phyloP scores from a whole-genome alignment of 2,113 vertebrate species.

The Zosterops lateralis region DNA sequence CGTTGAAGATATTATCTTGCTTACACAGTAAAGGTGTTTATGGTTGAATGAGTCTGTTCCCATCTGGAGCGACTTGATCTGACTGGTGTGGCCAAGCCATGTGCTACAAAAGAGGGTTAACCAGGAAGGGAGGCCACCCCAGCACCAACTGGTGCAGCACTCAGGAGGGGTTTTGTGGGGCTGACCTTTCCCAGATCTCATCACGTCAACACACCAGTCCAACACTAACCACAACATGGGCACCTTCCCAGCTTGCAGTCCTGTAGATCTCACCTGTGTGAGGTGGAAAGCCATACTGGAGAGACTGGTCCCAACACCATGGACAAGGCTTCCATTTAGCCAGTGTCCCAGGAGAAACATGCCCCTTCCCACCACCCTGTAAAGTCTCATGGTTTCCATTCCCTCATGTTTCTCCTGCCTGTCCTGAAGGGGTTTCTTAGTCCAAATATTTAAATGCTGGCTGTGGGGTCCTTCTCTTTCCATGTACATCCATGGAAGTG shows the following conservation, averaged over 20 bases:
- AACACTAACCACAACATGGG: not conserved
- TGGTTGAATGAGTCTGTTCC: not conserved
- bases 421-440: not conserved
- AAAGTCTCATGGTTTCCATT: not conserved
- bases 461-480: not conserved
- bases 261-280: not conserved
- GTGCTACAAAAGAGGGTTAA: not conserved
- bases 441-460: not conserved
- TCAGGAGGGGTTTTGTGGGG: not conserved
- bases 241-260: not conserved
- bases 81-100: not conserved
- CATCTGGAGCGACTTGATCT: not conserved
- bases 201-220: not conserved
- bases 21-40: conserved; percentile 13
- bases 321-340: not conserved
- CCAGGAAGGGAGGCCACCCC: not conserved
- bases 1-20: not conserved
- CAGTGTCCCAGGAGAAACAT: not conserved
- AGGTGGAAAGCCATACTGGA: not conserved
- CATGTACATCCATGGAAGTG: not conserved
- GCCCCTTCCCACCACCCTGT: not conserved
- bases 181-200: not conserved
- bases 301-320: not conserved
- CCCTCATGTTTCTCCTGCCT: not conserved
- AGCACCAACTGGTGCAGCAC: not conserved